Base-by-base conservation (phyloP, 2,888 invertebrate species). In the Acanthopleura granulata region DNA sequence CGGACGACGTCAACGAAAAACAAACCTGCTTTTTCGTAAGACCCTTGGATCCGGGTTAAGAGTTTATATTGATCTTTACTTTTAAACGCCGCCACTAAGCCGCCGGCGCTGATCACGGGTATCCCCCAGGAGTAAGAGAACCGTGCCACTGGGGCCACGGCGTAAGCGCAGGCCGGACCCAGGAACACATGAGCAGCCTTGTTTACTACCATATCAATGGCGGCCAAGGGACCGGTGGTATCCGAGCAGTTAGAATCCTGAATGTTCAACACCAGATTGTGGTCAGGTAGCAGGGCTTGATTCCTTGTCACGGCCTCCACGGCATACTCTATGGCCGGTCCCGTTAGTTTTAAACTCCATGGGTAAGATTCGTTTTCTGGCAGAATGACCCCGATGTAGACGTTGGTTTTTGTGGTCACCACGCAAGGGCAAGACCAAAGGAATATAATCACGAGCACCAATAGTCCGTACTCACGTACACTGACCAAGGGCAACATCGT, bases 121-220 rank as follows among this genome's bases (percentile, higher is more conserved):
- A 94, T 94, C 18, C 30, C 18, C 96, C 96, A 96, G 88, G 95
- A 95, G 1, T 96, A 95, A 0, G 96, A 95, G 73, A 96, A 92
- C 76, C 96, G 92, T 11, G 96, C 96, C 0, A 96, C 96, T 0
- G 96, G 96, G 87, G 96, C 96, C 84, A 96, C 89, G 0, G 96
- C 96, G 50, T 96, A 85, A 71, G 79, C 80, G 50, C 83, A 84
- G 25, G 75, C 78, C 16, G 84, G 84, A 4, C 85, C 84, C 11
- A 85, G 61, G 73, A 85, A 85, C 6, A 84, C 79, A 62, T 80
- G 72, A 1, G 80, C 80, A 16, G 51, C 57, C 27, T 76, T 72
- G 0, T 81, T 70, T 12, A 76, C 22, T 73, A 77, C 78, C 77
- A 83, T 78, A 51, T 82, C 78, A 62, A 84, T 76, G 29, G 83